Percentiles rank a stretch among this genome's conserved stretches.
Evolutionary conservation across 2,113 vertebrate species (phyloP).

Genomic region (Vulpes ferrilata): DNA sequence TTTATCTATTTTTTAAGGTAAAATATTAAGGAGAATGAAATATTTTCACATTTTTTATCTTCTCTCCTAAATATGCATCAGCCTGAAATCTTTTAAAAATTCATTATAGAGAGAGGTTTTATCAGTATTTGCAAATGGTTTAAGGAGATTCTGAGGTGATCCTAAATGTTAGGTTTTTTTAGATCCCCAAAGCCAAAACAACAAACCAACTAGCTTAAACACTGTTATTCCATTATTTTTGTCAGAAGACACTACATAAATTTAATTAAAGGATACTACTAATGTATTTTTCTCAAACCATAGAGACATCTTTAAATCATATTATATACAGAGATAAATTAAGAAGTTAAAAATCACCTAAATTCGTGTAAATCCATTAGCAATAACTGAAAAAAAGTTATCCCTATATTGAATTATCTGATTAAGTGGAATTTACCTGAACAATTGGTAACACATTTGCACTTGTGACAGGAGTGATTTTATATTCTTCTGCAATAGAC

Average conservation of each 20-base stretch:
- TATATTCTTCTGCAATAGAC: constrained; percentile 94
- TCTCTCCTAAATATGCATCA: neutral
- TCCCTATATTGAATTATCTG: neutral
- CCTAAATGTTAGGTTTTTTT: constrained; percentile 48
- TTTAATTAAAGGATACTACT: constrained; percentile 32
- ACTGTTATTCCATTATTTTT: constrained; percentile 16
- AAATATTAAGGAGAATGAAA: constrained; percentile 48
- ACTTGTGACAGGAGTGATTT: constrained; percentile 93
- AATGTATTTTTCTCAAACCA: neutral
- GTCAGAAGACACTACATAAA: constrained; percentile 7
- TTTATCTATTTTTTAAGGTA: constrained; percentile 92
- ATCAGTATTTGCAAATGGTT: constrained; percentile 5
- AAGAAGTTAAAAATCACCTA: neutral
- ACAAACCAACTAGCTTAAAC: constrained; percentile 34
- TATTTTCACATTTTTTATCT: constrained; percentile 46
- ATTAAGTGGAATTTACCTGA: constrained; percentile 90
- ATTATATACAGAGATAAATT: neutral
- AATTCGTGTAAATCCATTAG: neutral
- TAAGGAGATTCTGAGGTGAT: neutral
- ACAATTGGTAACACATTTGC: constrained; percentile 95
- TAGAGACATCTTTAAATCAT: neutral
- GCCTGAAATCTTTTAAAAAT: constrained; percentile 39
- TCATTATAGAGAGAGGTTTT: constrained; percentile 44
- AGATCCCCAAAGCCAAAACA: neutral
- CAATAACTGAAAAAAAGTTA: neutral